A percentile compares a stretch with the other conserved stretches of the same genome.
Evolutionary conservation across 2,888 invertebrate genomes (phyloP).

Genomic region (Tetropium fuscum): DNA sequence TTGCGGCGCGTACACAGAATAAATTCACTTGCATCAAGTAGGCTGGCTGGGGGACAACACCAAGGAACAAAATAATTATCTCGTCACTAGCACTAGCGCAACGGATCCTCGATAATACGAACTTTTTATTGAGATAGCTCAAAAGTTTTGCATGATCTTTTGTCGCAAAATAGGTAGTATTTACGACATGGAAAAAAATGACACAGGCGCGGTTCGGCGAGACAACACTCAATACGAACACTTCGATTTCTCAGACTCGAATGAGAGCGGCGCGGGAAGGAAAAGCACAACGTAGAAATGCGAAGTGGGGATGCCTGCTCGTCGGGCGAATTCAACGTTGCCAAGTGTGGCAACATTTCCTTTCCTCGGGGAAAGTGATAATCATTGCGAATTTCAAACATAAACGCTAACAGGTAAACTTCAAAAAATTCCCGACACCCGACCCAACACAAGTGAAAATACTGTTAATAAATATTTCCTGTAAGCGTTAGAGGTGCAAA

Average conservation of each 20-base stretch:
- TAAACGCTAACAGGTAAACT: too few species aligned
- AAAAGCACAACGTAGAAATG: constrained; percentile 50
- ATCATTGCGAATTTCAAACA: too few species aligned
- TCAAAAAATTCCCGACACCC: too few species aligned
- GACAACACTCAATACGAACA: constrained; percentile 24
- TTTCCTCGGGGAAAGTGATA: too few species aligned
- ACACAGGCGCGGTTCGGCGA: constrained; percentile 44
- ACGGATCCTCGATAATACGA: constrained; percentile 6
- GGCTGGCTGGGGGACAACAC: constrained; percentile 26
- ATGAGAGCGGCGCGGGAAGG: constrained; percentile 56
- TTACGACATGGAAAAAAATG: constrained; percentile 41
- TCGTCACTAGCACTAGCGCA: constrained; percentile 25
- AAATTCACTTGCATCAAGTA: constrained; percentile 42
- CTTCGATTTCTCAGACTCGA: constrained; percentile 51
- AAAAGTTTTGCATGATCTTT: constrained; percentile 23
- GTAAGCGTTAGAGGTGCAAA: not conserved
- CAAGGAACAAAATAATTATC: constrained; percentile 17
- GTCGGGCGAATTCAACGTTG: constrained; percentile 31
- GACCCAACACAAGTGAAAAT: too few species aligned
- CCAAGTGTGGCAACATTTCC: constrained; percentile 9
- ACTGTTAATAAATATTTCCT: not conserved
- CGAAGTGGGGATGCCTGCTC: constrained; percentile 44
- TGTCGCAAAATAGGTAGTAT: constrained; percentile 28
- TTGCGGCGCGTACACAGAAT: constrained; percentile 39
- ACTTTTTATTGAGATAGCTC: not conserved